A percentile compares a stretch with the other conserved stretches of the same genome.
These are phyloP conservation scores for Eriosoma lanigerum DNA, from an alignment of 1,140 invertebrate species.

Conservation along the genomic window DNA sequence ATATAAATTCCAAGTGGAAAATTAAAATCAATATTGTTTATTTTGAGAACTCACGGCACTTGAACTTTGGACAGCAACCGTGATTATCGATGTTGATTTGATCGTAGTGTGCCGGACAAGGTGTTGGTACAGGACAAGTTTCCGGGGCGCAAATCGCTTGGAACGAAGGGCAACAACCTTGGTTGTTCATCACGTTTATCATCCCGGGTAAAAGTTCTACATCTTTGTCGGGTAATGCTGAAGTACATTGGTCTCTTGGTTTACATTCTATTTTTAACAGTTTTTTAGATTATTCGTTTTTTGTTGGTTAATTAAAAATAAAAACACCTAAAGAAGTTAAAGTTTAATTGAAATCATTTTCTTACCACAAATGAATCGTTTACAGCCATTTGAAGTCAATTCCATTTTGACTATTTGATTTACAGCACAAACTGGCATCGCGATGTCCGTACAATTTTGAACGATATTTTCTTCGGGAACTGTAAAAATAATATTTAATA, in stretches of 20 bases:
- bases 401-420: constrained; percentile 45
- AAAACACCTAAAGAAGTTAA: no score
- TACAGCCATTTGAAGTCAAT: constrained; percentile 36
- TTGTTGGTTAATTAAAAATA: no score
- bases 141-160: constrained; percentile 65
- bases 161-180: constrained; percentile 70
- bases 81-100: constrained; percentile 58
- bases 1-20: no score
- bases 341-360: constrained; percentile 38
- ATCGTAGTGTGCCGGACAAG: constrained; percentile 66
- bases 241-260: constrained; percentile 68
- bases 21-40: no score
- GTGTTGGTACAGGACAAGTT: constrained; percentile 63
- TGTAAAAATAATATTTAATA: constrained; percentile 6
- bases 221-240: constrained; percentile 58
- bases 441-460: constrained; percentile 25
- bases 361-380: constrained; percentile 70
- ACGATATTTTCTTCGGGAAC: constrained; percentile 47
- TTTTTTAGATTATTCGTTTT: no score
- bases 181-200: constrained; percentile 62
- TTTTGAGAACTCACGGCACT: constrained; percentile 63
- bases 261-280: constrained; percentile 64
- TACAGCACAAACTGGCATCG: constrained; percentile 22
- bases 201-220: constrained; percentile 64
- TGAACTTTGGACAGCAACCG: constrained; percentile 68